Percentiles rank a stretch among this genome's conserved stretches.
phyloP scores from a whole-genome alignment of 2,113 vertebrate genomes.

The Phaethornis superciliosus region DNA sequence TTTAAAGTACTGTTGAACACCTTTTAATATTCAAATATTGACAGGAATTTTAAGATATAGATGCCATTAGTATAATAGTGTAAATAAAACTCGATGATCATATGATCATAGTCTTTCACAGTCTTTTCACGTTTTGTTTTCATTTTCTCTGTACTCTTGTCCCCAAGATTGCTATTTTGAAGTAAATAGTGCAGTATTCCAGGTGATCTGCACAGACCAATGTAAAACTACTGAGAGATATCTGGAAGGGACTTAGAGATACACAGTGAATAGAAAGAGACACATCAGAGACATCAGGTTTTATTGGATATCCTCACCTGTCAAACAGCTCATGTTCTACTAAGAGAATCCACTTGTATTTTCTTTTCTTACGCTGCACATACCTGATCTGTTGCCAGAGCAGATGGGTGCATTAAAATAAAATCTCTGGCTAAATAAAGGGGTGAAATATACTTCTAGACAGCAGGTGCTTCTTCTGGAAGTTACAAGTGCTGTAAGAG shows the following conservation, averaged over 20 bases:
- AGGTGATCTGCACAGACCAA: not conserved
- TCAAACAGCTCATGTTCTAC: not conserved
- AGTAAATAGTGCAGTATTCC: not conserved
- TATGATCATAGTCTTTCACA: not conserved
- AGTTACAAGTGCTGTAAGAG: not conserved
- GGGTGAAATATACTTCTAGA: not conserved
- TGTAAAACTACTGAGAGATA: not conserved
- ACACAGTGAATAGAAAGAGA: not conserved
- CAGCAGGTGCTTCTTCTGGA: not conserved
- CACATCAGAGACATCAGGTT: not conserved
- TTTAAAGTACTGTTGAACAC: not conserved
- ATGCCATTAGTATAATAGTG: not conserved
- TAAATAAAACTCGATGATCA: not conserved
- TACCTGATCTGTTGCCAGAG: not conserved
- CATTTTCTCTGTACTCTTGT: not conserved
- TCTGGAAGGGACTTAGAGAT: not conserved
- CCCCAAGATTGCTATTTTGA: not conserved
- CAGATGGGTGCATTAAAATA: not conserved
- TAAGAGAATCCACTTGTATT: not conserved
- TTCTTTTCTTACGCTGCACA: not conserved
- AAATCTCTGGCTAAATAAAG: not conserved
- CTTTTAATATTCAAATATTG: not conserved
- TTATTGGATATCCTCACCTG: accelerated
- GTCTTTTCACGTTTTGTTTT: not conserved
- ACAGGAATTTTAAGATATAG: not conserved